Base-by-base conservation (phyloP, 1,140 invertebrate genomes). In the Dendrolimus punctatus region DNA sequence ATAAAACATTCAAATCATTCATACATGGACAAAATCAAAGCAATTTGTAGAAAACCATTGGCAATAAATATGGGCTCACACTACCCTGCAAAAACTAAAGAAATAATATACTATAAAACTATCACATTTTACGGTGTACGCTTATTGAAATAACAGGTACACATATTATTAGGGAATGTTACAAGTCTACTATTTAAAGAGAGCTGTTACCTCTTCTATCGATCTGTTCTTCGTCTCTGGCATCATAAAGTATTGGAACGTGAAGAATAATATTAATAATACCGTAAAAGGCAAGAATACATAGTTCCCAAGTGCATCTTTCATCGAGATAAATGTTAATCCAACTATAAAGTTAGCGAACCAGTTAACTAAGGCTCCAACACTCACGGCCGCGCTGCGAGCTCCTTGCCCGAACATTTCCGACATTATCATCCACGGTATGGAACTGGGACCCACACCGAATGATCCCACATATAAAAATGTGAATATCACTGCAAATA, bases 201-300 rank as follows among this genome's bases (percentile, higher is more conserved):
- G 87, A 65, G 95, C 93, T 62, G 95, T 90, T 68, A 99, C 98
- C 85, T 99, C 97, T 88, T 99, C 97, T 80, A 98, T 98, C 45
- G 96, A 98, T 88, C 96, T 97, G 84, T 98, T 98, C 88, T 99
- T 99, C 50, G 98, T 99, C 91, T 99, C 98, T 53, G 98, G 98
- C 61, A 99, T 93, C 89, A 96, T 96, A 82, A 95, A 95, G 85
- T 98, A 98, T n/a, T 96, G 97, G 88, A 98, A 99, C 70, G 96
- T 91, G 92, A 95, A 97, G 88, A 98, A 99, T 72, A 97, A 88
- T 41, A 95, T 94, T 73, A 99, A 90, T 73, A 98, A 92, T 64
- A 93, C 93, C 80, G 95, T 96, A 89, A 98, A 99, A 56, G 97
- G 96, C 78, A 99, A 90, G 90, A 99, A 99, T 64, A 95, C 96